Percentiles rank a stretch among this genome's conserved stretches.
phyloP scores from a whole-genome alignment of 2,797 vertebrate species.

The Naso thynnoides region DNA sequence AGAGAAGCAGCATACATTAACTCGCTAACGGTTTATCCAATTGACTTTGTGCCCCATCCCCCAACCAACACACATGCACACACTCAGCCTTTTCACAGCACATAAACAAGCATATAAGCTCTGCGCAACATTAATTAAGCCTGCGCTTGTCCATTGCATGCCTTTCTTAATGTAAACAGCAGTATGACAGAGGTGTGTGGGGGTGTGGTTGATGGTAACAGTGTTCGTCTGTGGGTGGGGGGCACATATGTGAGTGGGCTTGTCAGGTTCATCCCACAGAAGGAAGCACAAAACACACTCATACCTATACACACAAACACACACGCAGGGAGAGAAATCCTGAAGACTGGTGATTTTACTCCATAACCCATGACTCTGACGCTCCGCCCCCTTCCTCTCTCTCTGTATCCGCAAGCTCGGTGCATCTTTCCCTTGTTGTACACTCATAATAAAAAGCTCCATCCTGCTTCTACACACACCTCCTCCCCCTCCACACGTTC shows the following conservation, averaged over 20 bases:
- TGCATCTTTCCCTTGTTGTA: conserved; percentile 74
- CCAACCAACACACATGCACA: conserved; percentile 2
- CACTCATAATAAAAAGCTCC: conserved; percentile 80
- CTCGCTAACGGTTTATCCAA: conserved; percentile 34
- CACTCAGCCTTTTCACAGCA: background rate
- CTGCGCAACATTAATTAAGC: conserved; percentile 51
- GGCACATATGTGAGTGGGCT: conserved; percentile 22
- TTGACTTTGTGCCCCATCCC: conserved; percentile 21
- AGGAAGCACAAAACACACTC: conserved; percentile 38
- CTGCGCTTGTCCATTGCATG: background rate
- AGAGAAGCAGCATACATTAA: conserved; percentile 40
- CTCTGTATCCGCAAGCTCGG: conserved; percentile 16
- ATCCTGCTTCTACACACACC: conserved; percentile 55
- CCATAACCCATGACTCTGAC: conserved; percentile 30
- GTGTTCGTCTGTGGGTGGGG: conserved; percentile 16
- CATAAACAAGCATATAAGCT: background rate
- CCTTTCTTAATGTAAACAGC: conserved; percentile 38
- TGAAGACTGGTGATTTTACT: conserved; percentile 18
- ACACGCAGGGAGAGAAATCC: background rate
- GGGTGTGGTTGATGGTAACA: conserved; percentile 17
- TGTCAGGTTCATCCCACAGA: background rate
- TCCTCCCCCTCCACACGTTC: conserved; percentile 63
- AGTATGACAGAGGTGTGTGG: conserved; percentile 30
- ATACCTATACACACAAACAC: conserved; percentile 5
- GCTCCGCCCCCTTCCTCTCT: conserved; percentile 39